Percentiles rank a stretch among this genome's conserved stretches.
Evolutionary conservation across 2,113 vertebrate species (phyloP).

Genomic region (Noctilio leporinus): DNA sequence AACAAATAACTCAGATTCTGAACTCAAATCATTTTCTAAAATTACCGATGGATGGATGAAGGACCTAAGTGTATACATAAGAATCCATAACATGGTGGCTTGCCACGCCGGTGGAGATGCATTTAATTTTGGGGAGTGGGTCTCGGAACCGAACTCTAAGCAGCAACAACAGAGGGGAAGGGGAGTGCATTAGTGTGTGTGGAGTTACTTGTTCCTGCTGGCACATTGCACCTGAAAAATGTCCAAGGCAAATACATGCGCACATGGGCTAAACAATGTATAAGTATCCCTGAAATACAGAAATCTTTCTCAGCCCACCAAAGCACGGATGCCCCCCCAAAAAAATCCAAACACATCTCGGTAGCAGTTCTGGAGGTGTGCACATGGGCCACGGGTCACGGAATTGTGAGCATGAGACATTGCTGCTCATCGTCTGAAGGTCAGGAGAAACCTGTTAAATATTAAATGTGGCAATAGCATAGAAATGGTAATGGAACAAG

Average conservation of each 20-base stretch:
- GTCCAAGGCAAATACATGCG: neutral
- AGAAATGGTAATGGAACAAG: too few species aligned
- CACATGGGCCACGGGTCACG: neutral
- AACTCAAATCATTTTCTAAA: neutral
- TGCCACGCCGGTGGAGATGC: neutral
- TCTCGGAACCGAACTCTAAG: neutral
- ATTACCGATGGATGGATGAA: too few species aligned
- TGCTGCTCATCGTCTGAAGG: neutral
- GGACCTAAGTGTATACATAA: neutral
- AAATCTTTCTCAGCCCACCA: neutral
- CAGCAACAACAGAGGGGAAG: neutral
- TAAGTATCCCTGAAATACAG: neutral
- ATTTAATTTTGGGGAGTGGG: neutral
- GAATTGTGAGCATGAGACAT: neutral
- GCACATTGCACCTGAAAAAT: neutral
- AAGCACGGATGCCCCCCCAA: neutral
- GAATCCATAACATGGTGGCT: neutral
- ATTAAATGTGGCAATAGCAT: too few species aligned
- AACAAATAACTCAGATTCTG: neutral
- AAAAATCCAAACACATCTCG: accelerated
- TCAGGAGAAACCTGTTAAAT: accelerated
- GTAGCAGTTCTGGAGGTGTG: neutral
- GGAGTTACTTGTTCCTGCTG: neutral
- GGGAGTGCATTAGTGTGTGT: accelerated
- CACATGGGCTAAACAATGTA: neutral